A percentile compares a stretch with the other conserved stretches of the same genome.
These are phyloP conservation scores for Thereva unica DNA, from an alignment of 2,888 invertebrate species.

Conservation along the genomic window DNA sequence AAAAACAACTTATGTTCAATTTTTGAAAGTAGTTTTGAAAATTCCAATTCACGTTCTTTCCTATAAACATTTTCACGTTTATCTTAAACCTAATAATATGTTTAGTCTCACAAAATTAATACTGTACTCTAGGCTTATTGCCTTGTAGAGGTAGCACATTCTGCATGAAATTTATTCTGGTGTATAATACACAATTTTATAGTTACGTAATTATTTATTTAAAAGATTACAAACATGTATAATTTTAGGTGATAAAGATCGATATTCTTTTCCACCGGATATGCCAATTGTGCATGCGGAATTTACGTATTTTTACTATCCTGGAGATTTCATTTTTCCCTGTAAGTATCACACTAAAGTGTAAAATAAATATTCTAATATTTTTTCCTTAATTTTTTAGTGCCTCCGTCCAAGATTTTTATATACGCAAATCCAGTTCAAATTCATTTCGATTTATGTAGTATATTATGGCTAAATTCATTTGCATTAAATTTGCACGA, in stretches of 20 bases:
- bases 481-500: slow-evolving; percentile 87
- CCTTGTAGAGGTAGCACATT: no score
- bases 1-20: no score
- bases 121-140: no score
- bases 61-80: no score
- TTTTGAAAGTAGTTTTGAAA: no score
- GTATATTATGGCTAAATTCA: slow-evolving; percentile 91
- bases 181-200: background rate
- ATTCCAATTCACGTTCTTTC: no score
- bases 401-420: slow-evolving; percentile 92
- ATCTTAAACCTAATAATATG: no score
- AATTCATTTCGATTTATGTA: slow-evolving; percentile 83
- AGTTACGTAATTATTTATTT: background rate
- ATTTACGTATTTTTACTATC: slow-evolving; percentile 95
- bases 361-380: slow-evolving; percentile 3
- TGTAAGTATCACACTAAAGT: slow-evolving; percentile 61
- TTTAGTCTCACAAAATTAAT: no score
- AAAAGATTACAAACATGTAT: no score
- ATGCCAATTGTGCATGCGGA: slow-evolving; percentile 94
- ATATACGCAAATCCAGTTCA: slow-evolving; percentile 89
- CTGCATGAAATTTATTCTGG: background rate
- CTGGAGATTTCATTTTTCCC: slow-evolving; percentile 86
- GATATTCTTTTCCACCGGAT: slow-evolving; percentile 84
- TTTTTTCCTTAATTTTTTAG: slow-evolving; percentile 62
- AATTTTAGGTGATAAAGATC: slow-evolving; percentile 69